Conservation (phyloP, 2,797 vertebrate genomes). For the Lycodopsis pacificus region DNA sequence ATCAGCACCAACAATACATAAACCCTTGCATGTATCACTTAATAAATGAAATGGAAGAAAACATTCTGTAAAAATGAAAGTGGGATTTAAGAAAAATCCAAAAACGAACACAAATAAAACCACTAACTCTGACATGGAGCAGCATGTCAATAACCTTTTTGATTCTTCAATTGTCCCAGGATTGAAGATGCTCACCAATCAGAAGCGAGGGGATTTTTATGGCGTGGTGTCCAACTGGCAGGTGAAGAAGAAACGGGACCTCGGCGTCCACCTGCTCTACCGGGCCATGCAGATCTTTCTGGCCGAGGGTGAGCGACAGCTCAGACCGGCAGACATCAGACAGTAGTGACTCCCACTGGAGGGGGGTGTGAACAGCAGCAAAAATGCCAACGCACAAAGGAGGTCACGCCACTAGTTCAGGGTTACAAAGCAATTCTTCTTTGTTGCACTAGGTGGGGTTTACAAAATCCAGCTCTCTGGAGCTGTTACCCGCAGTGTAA, state of each 20-base stretch:
- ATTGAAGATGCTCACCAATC: constrained; percentile 91
- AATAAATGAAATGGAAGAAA: too few relatives aligned
- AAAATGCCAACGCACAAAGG: not conserved
- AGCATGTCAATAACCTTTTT: not conserved
- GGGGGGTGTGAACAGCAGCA: not conserved
- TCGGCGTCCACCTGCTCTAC: constrained; percentile 89
- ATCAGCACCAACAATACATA: not conserved
- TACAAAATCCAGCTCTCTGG: not conserved
- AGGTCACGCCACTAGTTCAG: constrained; percentile 31
- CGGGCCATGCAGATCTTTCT: constrained; percentile 91
- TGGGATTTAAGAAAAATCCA: not conserved
- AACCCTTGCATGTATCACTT: too few relatives aligned
- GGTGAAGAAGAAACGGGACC: constrained; percentile 73
- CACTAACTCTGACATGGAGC: not conserved
- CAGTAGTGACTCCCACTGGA: constrained; percentile 51
- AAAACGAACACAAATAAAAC: not conserved
- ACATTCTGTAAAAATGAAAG: too few relatives aligned
- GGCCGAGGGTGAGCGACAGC: constrained; percentile 91
- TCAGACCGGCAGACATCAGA: constrained; percentile 88
- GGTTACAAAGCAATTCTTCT: not conserved
- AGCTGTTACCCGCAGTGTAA: not conserved
- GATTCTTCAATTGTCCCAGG: constrained; percentile 74
- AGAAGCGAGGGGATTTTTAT: constrained; percentile 91
- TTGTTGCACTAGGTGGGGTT: not conserved
- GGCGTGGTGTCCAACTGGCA: constrained; percentile 87